phyloP scores from a whole-genome alignment of 2,888 invertebrate genomes.

The Mactromeris polynyma region DNA sequence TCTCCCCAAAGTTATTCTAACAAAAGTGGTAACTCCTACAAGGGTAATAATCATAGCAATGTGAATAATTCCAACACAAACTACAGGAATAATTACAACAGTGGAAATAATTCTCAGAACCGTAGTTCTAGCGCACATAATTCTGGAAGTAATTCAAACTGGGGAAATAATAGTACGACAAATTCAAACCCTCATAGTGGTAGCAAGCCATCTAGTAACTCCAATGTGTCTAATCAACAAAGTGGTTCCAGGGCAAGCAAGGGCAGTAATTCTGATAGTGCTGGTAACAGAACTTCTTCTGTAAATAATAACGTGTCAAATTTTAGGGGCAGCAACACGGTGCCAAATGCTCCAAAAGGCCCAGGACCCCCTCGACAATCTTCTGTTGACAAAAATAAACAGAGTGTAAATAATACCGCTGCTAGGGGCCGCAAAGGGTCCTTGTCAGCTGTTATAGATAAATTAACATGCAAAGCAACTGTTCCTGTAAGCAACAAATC shows the following conservation, averaged over 20 bases:
- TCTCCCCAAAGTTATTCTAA: constrained; percentile 57
- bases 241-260: constrained; percentile 40
- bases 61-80: constrained; percentile 45
- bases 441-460: constrained; percentile 92
- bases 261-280: constrained; percentile 45
- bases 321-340: constrained; percentile 50
- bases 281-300: constrained; percentile 16
- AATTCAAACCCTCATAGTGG: constrained; percentile 36
- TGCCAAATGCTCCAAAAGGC: constrained; percentile 65
- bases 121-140: constrained; percentile 21
- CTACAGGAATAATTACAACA: constrained; percentile 54
- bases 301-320: constrained; percentile 36
- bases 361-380: constrained; percentile 61
- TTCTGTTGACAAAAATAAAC: constrained; percentile 20
- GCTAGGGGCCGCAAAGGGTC: constrained; percentile 81
- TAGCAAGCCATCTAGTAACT: neutral
- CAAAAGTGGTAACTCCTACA: constrained; percentile 48
- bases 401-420: constrained; percentile 18
- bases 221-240: constrained; percentile 15
- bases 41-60: constrained; percentile 54
- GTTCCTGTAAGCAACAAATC: constrained; percentile 20
- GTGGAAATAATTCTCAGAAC: constrained; percentile 33
- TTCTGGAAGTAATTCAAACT: constrained; percentile 32
- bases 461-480: constrained; percentile 89
- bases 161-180: constrained; percentile 35